Conservation (phyloP, 2,797 vertebrate species). For the Mastacembelus armatus region DNA sequence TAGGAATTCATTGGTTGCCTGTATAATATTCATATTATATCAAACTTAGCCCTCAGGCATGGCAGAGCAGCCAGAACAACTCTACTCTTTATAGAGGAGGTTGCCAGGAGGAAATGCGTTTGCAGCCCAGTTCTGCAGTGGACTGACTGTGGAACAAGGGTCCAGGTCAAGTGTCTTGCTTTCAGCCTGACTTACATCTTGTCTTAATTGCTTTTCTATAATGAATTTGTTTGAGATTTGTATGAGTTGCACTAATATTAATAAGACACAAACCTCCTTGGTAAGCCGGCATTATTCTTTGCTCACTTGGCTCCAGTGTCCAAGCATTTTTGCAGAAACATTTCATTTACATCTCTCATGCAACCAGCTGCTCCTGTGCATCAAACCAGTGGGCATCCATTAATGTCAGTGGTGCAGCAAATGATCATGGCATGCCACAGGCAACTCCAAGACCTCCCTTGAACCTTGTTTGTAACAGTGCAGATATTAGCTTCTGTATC, state of each 20-base stretch:
- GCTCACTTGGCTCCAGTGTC: conserved; percentile 44
- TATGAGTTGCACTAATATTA: conserved; percentile 52
- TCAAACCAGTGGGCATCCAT: conserved; percentile 49
- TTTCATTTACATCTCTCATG: conserved; percentile 26
- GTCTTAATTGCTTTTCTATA: conserved; percentile 61
- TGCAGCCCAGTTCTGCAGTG: conserved; percentile 37
- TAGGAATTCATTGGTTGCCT: conserved; percentile 78
- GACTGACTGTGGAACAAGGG: conserved; percentile 49
- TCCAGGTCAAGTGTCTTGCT: too few species aligned
- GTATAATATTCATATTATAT: conserved; percentile 78
- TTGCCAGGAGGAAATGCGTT: conserved; percentile 53
- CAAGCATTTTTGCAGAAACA: conserved; percentile 28
- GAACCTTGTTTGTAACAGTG: conserved; percentile 30
- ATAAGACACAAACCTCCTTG: conserved; percentile 47
- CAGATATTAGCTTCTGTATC: conserved; percentile 43
- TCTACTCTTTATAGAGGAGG: conserved; percentile 68
- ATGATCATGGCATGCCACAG: conserved; percentile 39
- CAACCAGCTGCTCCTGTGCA: conserved; percentile 53
- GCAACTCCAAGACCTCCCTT: conserved; percentile 36
- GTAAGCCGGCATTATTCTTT: conserved; percentile 39
- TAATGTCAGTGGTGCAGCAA: conserved; percentile 56
- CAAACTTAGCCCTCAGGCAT: conserved; percentile 74
- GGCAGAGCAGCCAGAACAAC: conserved; percentile 40
- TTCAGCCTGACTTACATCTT: conserved; percentile 38
- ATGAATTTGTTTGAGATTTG: conserved; percentile 58